Conservation (phyloP, 2,113 vertebrate genomes). For the Hipposideros armiger region DNA sequence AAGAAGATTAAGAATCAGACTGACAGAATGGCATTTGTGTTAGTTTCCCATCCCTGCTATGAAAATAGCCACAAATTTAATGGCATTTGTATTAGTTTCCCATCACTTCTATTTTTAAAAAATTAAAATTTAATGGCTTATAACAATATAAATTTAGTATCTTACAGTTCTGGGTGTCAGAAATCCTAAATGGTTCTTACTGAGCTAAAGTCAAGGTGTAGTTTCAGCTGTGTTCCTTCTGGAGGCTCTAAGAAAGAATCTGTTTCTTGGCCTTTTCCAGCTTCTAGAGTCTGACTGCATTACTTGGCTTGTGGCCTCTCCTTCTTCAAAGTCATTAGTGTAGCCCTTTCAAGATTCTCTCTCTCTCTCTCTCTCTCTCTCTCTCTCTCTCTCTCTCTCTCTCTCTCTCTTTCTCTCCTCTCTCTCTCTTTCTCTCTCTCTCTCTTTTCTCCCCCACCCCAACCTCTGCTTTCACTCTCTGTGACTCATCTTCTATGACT, state of each 20-base stretch:
- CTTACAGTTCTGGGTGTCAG: neutral
- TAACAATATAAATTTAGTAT: neutral
- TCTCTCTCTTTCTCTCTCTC: no score
- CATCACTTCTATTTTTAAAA: neutral
- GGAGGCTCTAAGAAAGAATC: neutral
- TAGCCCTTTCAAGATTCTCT: neutral
- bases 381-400: no score
- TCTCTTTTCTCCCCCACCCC: no score
- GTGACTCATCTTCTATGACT: neutral
- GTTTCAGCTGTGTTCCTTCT: neutral
- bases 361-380: no score
- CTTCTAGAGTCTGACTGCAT: neutral
- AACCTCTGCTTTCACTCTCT: neutral
- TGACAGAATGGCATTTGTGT: no score
- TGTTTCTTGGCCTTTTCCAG: neutral
- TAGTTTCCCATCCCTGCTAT: neutral
- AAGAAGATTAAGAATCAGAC: neutral
- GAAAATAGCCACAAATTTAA: no score
- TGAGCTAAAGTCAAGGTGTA: neutral
- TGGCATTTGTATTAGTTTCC: neutral
- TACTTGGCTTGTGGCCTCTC: neutral
- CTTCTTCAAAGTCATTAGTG: neutral
- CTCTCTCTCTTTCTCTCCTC: no score
- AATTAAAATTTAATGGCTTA: neutral
- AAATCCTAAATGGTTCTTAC: neutral